These are phyloP conservation scores for Seriola aureovittata DNA, from an alignment of 2,113 vertebrate species.

Conservation along the genomic window DNA sequence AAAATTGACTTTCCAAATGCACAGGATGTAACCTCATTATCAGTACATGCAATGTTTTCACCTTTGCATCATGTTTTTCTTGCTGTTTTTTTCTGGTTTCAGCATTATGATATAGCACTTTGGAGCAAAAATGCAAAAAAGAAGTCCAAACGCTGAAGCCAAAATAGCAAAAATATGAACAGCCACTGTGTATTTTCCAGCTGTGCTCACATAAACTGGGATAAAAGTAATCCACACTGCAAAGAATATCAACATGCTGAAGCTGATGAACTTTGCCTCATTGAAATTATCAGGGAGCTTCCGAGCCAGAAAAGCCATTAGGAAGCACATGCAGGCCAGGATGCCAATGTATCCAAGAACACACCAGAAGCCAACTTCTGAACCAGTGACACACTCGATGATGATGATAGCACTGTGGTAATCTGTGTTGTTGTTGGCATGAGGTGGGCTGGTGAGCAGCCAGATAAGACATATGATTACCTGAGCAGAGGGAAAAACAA, in stretches of 20 bases:
- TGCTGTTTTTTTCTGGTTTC: slow-evolving; percentile 77
- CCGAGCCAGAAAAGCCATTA: slow-evolving; percentile 78
- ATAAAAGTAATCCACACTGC: slow-evolving; percentile 82
- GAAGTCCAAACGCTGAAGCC: slow-evolving; percentile 74
- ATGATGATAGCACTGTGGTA: slow-evolving; percentile 75
- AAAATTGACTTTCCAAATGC: too few species aligned
- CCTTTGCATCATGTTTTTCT: slow-evolving; percentile 71
- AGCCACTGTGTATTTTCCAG: slow-evolving; percentile 81
- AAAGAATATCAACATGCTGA: slow-evolving; percentile 84
- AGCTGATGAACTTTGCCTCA: slow-evolving; percentile 82
- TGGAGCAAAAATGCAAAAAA: slow-evolving; percentile 79
- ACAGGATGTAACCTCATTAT: not conserved
- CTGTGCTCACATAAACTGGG: slow-evolving; percentile 82
- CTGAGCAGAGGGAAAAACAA: slow-evolving; percentile 24
- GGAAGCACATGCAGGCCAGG: slow-evolving; percentile 75
- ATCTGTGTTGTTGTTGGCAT: slow-evolving; percentile 68
- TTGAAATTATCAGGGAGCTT: slow-evolving; percentile 82
- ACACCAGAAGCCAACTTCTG: slow-evolving; percentile 76
- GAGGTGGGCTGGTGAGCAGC: slow-evolving; percentile 76
- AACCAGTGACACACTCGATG: slow-evolving; percentile 76
- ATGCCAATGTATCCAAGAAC: slow-evolving; percentile 79
- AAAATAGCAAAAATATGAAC: slow-evolving; percentile 84
- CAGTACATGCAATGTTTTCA: slow-evolving; percentile 15
- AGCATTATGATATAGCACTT: slow-evolving; percentile 79
- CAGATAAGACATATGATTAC: slow-evolving; percentile 78